phyloP scores from a whole-genome alignment of 1,140 invertebrate genomes.

The Megathymus violae region DNA sequence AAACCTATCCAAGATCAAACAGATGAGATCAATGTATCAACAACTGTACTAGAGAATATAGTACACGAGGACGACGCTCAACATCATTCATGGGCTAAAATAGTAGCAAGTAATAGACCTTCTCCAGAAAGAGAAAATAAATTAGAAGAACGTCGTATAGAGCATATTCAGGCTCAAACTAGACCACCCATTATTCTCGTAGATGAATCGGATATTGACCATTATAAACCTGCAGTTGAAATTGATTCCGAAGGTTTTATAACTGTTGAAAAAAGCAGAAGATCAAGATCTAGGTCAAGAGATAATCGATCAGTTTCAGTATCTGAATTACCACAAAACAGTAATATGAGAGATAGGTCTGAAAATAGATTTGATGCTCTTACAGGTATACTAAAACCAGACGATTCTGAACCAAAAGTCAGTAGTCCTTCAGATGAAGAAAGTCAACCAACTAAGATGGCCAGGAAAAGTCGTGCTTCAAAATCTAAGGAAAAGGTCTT shows the following conservation, averaged over 20 bases:
- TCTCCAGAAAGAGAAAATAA: conserved; percentile 55
- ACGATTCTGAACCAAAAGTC: conserved; percentile 44
- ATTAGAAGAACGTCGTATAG: conserved; percentile 29
- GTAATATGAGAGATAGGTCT: conserved; percentile 59
- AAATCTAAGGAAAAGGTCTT: conserved; percentile 69
- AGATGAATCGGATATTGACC: conserved; percentile 59
- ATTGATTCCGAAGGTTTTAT: conserved; percentile 79
- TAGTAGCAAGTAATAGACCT: conserved; percentile 67
- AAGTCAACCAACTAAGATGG: conserved; percentile 46
- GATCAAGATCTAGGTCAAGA: conserved; percentile 76
- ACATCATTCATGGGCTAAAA: conserved; percentile 73
- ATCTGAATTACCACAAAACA: conserved; percentile 41
- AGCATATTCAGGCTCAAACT: conserved; percentile 33
- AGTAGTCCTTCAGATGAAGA: conserved; percentile 50
- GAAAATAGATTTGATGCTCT: conserved; percentile 72
- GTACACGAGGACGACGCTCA: conserved; percentile 35
- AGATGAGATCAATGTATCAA: conserved; percentile 11
- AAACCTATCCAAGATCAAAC: conserved; percentile 27
- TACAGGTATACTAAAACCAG: conserved; percentile 51
- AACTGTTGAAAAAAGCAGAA: conserved; percentile 69
- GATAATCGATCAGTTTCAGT: conserved; percentile 56
- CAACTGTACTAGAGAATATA: conserved; percentile 21
- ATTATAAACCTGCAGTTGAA: conserved; percentile 53
- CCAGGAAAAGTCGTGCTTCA: conserved; percentile 52
- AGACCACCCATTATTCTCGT: conserved; percentile 75